These are phyloP conservation scores for Cyclophora punctaria DNA, from an alignment of 2,888 invertebrate species.

Conservation along the genomic window DNA sequence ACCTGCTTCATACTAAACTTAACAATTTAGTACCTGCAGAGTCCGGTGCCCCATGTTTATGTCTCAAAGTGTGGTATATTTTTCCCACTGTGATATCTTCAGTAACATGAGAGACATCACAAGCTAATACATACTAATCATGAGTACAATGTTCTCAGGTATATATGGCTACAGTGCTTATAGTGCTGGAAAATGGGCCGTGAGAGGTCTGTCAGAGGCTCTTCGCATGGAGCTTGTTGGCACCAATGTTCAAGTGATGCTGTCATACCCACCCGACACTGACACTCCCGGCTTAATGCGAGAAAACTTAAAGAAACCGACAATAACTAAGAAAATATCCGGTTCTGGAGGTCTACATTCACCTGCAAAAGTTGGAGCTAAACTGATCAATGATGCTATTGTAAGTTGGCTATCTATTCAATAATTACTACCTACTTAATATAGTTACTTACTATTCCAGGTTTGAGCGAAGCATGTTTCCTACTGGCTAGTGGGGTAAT, in stretches of 20 bases:
- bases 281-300: slow-evolving; percentile 95
- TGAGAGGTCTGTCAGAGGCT: slow-evolving; percentile 95
- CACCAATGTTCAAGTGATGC: slow-evolving; percentile 86
- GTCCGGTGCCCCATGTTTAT: no score
- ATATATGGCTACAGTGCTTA: slow-evolving; percentile 96
- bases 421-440: no score
- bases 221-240: slow-evolving; percentile 94
- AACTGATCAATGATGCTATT: slow-evolving; percentile 86
- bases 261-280: slow-evolving; percentile 95
- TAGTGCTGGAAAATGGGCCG: slow-evolving; percentile 94
- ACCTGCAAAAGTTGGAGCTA: slow-evolving; percentile 86
- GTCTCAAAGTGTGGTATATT: no score
- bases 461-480: no score
- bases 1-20: no score
- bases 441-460: no score
- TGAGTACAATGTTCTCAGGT: slow-evolving; percentile 61
- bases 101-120: not conserved
- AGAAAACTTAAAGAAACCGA: slow-evolving; percentile 91
- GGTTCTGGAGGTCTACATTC: slow-evolving; percentile 84
- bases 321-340: slow-evolving; percentile 91
- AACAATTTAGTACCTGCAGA: no score
- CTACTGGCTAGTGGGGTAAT: no score
- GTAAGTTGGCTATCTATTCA: slow-evolving; percentile 52
- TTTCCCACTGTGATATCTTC: no score
- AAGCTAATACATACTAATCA: not conserved